Base-by-base conservation (phyloP, 1,140 invertebrate species). In the Panagrolaimus sp. region DNA sequence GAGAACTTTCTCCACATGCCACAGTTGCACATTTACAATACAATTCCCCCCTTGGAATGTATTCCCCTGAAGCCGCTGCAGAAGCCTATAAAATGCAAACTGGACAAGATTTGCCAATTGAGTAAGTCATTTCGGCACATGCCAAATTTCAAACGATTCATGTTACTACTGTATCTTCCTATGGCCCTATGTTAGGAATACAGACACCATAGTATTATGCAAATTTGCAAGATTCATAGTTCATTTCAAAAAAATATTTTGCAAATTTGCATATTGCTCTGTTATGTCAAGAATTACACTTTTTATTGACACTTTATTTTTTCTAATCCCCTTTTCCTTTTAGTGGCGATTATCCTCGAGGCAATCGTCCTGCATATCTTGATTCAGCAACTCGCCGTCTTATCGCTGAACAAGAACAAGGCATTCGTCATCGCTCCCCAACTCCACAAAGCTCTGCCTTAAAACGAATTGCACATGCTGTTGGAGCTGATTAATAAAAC, bases 21-120 rank as follows among this genome's bases (percentile, higher is more conserved):
- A 63, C 70, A 1, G 67, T 78, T 28, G 69, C 63, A 24, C 77
- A 78, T 63, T 64, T 78, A 9, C 77, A 78, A 52, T 78, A 79
- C 67, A 78, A 78, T 65, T 79, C 77, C 4, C 77, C 77, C 14
- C 67, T 78, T 52, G 65, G 68, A 48, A 63, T 78, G 17, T 78
- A 78, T 46, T 78, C 77, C 1, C 43, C 67, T 12, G 78, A 79
- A n/a, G 68, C 70, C 8, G 77, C 76, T n/a, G 77, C 77, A 28
- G 77, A 79, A 47, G 70, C 76, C n/a, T 79, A 76, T 32, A 55
- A 62, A 21, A 69, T 78, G 38, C 78, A 78, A 47, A 79, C 78
- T 45, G 77, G 78, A 21, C 68, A 55, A 43, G 46, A 64, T 43
- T 44, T 69, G 63, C 47, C 67, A 67, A 65, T 75, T 26, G 15